Evolutionary conservation across 2,888 invertebrate genomes (phyloP).

Genomic region (Pachliopta kotzebuea): DNA sequence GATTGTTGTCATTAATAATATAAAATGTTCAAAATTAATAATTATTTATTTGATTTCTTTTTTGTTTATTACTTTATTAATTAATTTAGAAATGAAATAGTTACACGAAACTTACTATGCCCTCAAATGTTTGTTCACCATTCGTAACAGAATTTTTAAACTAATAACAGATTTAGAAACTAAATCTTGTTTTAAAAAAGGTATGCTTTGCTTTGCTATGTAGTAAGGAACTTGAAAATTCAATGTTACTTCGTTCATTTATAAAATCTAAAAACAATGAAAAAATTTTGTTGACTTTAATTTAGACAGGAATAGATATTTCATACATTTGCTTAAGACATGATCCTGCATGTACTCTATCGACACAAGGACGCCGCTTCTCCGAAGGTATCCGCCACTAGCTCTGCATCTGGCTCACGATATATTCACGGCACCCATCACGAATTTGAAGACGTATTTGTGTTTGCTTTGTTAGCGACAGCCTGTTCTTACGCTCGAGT

Average conservation of each 20-base stretch:
- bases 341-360: slow-evolving; percentile 7
- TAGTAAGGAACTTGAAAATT: too few relatives aligned
- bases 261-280: too few relatives aligned
- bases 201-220: too few relatives aligned
- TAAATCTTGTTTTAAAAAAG: too few relatives aligned
- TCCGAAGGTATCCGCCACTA: slow-evolving; percentile 37
- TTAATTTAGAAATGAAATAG: too few relatives aligned
- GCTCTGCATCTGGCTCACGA: slow-evolving; percentile 35
- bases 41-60: not conserved
- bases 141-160: too few relatives aligned
- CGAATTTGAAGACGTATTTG: slow-evolving; percentile 32
- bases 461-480: slow-evolving; percentile 31
- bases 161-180: too few relatives aligned
- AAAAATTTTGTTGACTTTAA: too few relatives aligned
- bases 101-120: too few relatives aligned
- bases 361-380: slow-evolving; percentile 11
- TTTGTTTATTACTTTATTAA: too few relatives aligned
- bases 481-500: slow-evolving; percentile 29
- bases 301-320: not conserved
- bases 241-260: too few relatives aligned
- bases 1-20: slow-evolving; percentile 8
- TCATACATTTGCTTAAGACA: not conserved
- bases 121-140: too few relatives aligned
- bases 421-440: slow-evolving; percentile 34
- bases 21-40: not conserved